Base-by-base conservation (phyloP, 37 sponge, comb jelly and placozoan species). In the Oscarella lobularis region DNA sequence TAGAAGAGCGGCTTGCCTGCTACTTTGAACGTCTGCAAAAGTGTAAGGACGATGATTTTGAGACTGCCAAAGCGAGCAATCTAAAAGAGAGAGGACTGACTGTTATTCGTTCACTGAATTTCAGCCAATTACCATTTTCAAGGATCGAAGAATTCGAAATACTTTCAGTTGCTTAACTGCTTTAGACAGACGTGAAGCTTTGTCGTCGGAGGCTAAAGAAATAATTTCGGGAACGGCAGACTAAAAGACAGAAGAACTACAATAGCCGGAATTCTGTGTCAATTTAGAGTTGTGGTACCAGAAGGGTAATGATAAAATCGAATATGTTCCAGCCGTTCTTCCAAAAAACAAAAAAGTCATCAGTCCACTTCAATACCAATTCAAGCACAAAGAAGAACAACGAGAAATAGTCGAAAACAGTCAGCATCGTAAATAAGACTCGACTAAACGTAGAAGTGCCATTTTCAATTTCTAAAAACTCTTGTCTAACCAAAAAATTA, bases 21-120 rank as follows among this genome's bases (percentile, higher is more conserved):
- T 31, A 88, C 88, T 76, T 90, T 79, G 40, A 89, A 84, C 14
- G 95, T 86, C 73, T 86, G 82, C 60, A 94, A 79, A 2, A 86
- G 74, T 2, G 95, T 94, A 39, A 94, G 79, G 2, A 94, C 87
- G 39, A 94, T 87, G 6, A 94, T 94, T 66, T 84, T 83, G 66
- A 94, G 78, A 36, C 87, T 67, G 38, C 80, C 85, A 77, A 94
- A 86, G 2, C 81, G 77, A 3, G 83, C 77, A 0, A 87, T 66
- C 87, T 87, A 74, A 0, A 73, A 2, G 39, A 3, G 38, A 41
- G 73, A 75, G 72, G 39, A 67, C 20, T 70, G 41, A 1, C n/a
- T n/a, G n/a, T n/a, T 75, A 66, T 41, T 55, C 29, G 76, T 40
- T 2, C 35, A 39, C 32, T 2, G 35, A 39, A 14, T 9, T 31